Percentiles rank a stretch among this genome's conserved stretches.
phyloP scores from a whole-genome alignment of 2,888 invertebrate genomes.

The Agriopis aurantiaria region DNA sequence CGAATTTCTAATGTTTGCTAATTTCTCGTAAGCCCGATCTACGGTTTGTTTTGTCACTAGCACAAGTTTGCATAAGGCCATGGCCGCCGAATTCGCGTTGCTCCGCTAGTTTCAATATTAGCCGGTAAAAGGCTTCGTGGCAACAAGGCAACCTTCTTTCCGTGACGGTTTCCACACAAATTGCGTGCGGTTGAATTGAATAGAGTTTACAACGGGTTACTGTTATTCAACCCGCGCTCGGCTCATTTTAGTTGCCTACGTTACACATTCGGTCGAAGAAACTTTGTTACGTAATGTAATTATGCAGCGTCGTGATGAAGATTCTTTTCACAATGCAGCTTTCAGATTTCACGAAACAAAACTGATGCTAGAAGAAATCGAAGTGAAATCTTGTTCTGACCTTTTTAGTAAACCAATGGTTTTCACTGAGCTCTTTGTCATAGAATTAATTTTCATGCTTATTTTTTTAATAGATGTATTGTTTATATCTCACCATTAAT shows the following conservation, averaged over 20 bases:
- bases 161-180: constrained; percentile 49
- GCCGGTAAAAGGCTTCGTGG: constrained; percentile 45
- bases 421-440: constrained; percentile 10
- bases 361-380: constrained; percentile 18
- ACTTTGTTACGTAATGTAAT: constrained; percentile 44
- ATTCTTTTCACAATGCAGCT: constrained; percentile 38
- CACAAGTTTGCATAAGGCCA: constrained; percentile 63
- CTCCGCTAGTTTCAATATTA: constrained; percentile 53
- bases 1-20: constrained; percentile 53
- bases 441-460: constrained; percentile 5
- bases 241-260: constrained; percentile 40
- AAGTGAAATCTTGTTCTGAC: constrained; percentile 29
- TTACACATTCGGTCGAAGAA: constrained; percentile 42
- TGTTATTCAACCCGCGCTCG: constrained; percentile 46
- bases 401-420: constrained; percentile 20
- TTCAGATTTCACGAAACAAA: constrained; percentile 26
- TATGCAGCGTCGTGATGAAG: constrained; percentile 38
- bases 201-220: constrained; percentile 47
- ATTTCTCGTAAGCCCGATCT: constrained; percentile 50
- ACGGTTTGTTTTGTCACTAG: constrained; percentile 52
- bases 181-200: constrained; percentile 51
- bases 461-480: background rate
- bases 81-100: constrained; percentile 55
- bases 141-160: constrained; percentile 48
- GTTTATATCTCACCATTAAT: background rate